Percentiles rank a stretch among this genome's conserved stretches.
Evolutionary conservation across 2,797 vertebrate species (phyloP).

Genomic region (Rhabdomys pumilio): DNA sequence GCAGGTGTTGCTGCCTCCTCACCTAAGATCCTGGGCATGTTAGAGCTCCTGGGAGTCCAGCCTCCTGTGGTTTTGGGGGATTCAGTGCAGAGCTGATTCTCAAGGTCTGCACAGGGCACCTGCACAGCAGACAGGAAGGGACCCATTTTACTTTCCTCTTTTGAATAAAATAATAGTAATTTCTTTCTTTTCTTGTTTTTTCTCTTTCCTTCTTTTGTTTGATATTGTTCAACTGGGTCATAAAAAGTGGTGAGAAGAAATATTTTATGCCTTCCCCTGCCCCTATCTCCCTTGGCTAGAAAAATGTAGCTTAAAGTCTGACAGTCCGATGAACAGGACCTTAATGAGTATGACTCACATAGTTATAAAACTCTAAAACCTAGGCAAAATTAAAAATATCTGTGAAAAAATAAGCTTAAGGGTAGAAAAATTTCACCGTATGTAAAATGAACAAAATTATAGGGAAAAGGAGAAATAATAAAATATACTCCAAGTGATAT

Average conservation of each 20-base stretch:
- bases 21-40: too few species aligned
- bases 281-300: not conserved
- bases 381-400: slow-evolving; percentile 6
- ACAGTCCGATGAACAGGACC: not conserved
- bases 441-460: slow-evolving; percentile 20
- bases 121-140: too few species aligned
- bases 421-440: not conserved
- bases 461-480: not conserved
- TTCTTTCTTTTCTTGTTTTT: not conserved
- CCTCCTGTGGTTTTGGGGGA: too few species aligned
- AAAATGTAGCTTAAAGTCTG: slow-evolving; percentile 16
- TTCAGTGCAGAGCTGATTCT: too few species aligned
- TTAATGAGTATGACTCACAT: not conserved
- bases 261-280: not conserved
- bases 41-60: too few species aligned
- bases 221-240: not conserved
- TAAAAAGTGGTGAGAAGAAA: not conserved
- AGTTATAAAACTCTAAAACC: not conserved
- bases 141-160: not conserved
- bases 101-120: too few species aligned
- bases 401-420: not conserved
- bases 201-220: not conserved
- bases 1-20: too few species aligned
- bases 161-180: not conserved
- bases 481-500: not conserved